Conservation (phyloP, 2,113 vertebrate genomes). For the Pholis gunnellus region DNA sequence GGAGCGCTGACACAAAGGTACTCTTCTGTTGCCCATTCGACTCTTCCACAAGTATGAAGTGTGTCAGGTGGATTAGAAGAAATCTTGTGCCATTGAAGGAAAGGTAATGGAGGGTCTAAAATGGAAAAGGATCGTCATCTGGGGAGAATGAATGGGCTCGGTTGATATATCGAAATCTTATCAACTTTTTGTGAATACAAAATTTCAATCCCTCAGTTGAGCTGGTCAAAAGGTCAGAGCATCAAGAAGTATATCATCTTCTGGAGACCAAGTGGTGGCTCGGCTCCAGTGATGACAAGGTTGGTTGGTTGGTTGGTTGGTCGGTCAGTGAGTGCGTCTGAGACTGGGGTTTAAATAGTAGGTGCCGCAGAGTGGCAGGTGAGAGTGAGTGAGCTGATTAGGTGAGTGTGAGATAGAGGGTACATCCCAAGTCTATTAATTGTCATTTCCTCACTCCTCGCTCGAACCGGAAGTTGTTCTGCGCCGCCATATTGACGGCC, state of each 20-base stretch:
- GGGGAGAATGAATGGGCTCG: neutral
- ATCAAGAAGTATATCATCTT: neutral
- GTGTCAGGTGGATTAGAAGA: neutral
- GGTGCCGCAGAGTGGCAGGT: no score
- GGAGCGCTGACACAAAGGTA: slow-evolving; percentile 93
- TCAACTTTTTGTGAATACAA: neutral
- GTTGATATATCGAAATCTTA: neutral
- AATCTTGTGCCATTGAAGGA: neutral
- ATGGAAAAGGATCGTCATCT: neutral
- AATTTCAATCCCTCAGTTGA: no score
- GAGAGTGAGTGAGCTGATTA: no score
- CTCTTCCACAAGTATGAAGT: neutral
- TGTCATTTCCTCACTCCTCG: no score
- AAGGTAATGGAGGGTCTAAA: neutral
- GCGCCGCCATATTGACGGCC: no score
- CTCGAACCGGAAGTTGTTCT: no score
- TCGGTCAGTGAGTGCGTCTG: no score
- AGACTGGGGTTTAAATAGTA: no score
- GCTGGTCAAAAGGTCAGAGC: neutral
- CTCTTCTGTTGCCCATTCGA: no score
- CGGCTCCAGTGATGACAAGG: neutral
- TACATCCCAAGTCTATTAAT: no score
- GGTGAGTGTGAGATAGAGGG: no score
- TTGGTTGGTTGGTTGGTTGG: no score
- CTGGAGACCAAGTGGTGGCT: neutral